A percentile compares a stretch with the other conserved stretches of the same genome.
phyloP scores from a whole-genome alignment of 1,140 invertebrate genomes.

The Halotydeus destructor region DNA sequence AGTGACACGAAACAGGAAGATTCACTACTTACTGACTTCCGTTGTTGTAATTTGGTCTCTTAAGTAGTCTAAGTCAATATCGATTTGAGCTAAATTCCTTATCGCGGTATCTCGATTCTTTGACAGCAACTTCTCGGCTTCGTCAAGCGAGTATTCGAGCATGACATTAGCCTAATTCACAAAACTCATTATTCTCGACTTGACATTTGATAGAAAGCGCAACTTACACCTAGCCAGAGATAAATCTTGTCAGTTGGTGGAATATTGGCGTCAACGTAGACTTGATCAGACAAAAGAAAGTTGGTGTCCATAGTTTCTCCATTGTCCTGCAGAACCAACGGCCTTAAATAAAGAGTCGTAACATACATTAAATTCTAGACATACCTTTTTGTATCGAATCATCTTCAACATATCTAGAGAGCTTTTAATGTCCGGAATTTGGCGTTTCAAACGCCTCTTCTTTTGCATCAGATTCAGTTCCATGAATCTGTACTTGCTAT shows the following conservation, averaged over 20 bases:
- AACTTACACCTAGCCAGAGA: slow-evolving; percentile 70
- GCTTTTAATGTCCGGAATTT: slow-evolving; percentile 78
- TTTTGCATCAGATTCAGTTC: slow-evolving; percentile 69
- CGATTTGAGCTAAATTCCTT: slow-evolving; percentile 57
- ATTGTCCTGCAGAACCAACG: slow-evolving; percentile 21
- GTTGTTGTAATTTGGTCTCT: slow-evolving; percentile 91
- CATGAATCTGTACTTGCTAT: slow-evolving; percentile 92
- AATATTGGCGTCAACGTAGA: slow-evolving; percentile 67
- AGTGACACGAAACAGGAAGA: neutral
- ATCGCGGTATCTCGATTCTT: slow-evolving; percentile 74
- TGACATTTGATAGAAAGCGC: neutral
- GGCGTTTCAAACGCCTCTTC: slow-evolving; percentile 50
- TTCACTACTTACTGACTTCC: slow-evolving; percentile 52
- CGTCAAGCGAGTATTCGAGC: slow-evolving; percentile 84
- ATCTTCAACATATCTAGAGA: slow-evolving; percentile 80
- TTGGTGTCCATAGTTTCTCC: slow-evolving; percentile 51
- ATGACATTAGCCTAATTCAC: slow-evolving; percentile 68
- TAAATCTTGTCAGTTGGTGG: slow-evolving; percentile 80
- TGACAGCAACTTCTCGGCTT: slow-evolving; percentile 61
- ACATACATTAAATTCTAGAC: slow-evolving; percentile 12
- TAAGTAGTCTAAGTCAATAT: slow-evolving; percentile 75
- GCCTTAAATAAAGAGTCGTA: slow-evolving; percentile 4
- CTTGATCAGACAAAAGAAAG: slow-evolving; percentile 83
- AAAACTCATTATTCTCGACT: neutral
- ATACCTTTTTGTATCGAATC: slow-evolving; percentile 53